Conservation (phyloP, 1,140 invertebrate genomes). For the Bursaphelenchus mucronatus region DNA sequence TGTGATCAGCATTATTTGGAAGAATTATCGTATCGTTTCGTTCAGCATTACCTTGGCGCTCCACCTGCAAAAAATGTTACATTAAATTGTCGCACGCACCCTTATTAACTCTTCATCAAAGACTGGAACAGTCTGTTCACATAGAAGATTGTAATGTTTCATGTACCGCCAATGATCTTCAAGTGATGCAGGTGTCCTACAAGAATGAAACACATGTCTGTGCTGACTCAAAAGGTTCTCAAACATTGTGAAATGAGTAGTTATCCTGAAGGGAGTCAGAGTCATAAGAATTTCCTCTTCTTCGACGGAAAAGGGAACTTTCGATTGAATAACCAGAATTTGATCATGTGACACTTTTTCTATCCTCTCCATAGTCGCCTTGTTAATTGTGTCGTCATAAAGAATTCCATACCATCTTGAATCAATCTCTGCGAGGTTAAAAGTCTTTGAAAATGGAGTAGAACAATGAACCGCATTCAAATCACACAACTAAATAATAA, state of each 20-base stretch:
- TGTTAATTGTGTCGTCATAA: constrained; percentile 75
- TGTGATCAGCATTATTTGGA: constrained; percentile 39
- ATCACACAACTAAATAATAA: constrained; percentile 73
- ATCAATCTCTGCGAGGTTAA: constrained; percentile 85
- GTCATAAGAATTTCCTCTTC: constrained; percentile 72
- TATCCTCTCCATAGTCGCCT: constrained; percentile 81
- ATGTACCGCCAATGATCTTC: constrained; percentile 84
- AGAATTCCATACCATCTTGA: constrained; percentile 89
- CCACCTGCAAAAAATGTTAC: constrained; percentile 2
- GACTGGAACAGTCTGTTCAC: constrained; percentile 71
- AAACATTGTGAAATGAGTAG: constrained; percentile 13
- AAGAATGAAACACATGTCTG: constrained; percentile 74
- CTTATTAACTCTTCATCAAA: constrained; percentile 18
- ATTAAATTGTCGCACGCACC: constrained; percentile 63
- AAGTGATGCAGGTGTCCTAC: constrained; percentile 71
- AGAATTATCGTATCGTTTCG: constrained; percentile 15
- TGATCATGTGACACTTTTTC: constrained; percentile 85
- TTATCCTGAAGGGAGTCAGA: constrained; percentile 66
- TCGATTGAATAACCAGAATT: constrained; percentile 77
- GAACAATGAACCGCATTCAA: constrained; percentile 79
- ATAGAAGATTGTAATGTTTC: constrained; percentile 84
- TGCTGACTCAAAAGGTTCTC: constrained; percentile 46
- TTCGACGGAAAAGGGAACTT: constrained; percentile 79
- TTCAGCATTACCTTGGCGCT: constrained; percentile 8
- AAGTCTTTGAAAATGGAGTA: constrained; percentile 90